Percentiles rank a stretch among this genome's conserved stretches.
Evolutionary conservation across 2,797 vertebrate species (phyloP).

Genomic region (Xyrichtys novacula): DNA sequence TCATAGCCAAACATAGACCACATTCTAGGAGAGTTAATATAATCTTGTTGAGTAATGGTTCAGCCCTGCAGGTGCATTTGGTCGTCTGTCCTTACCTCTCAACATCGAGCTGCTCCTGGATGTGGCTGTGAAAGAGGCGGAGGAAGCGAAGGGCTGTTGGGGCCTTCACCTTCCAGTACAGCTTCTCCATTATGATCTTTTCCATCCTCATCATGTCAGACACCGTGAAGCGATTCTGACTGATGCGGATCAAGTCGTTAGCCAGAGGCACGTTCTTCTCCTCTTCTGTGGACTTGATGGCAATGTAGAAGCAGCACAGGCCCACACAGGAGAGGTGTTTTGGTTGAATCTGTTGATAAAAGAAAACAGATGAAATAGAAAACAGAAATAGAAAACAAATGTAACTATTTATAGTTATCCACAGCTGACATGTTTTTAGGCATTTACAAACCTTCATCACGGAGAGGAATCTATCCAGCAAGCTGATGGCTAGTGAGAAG

Average conservation of each 20-base stretch:
- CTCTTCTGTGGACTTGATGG: constrained; percentile 92
- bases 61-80: constrained; percentile 48
- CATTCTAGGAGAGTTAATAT: constrained; percentile 50
- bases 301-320: constrained; percentile 95
- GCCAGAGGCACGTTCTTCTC: constrained; percentile 94
- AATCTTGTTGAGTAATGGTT: constrained; percentile 59
- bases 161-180: constrained; percentile 93
- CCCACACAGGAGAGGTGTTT: constrained; percentile 96
- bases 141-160: constrained; percentile 93
- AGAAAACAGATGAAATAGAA: too few species aligned
- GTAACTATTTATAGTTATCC: not conserved
- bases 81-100: constrained; percentile 87
- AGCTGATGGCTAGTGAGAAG: constrained; percentile 92
- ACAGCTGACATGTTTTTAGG: not conserved
- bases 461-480: constrained; percentile 94
- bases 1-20: constrained; percentile 56
- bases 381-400: not conserved
- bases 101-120: constrained; percentile 86
- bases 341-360: constrained; percentile 89
- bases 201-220: constrained; percentile 99
- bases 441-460: constrained; percentile 91
- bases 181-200: constrained; percentile 95
- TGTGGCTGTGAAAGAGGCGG: constrained; percentile 87
- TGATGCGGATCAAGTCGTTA: constrained; percentile 94
- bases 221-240: constrained; percentile 94